Percentiles rank a stretch among this genome's conserved stretches.
These are phyloP conservation scores for Phataginus tetradactyla DNA, from an alignment of 2,797 vertebrate species.

Conservation along the genomic window DNA sequence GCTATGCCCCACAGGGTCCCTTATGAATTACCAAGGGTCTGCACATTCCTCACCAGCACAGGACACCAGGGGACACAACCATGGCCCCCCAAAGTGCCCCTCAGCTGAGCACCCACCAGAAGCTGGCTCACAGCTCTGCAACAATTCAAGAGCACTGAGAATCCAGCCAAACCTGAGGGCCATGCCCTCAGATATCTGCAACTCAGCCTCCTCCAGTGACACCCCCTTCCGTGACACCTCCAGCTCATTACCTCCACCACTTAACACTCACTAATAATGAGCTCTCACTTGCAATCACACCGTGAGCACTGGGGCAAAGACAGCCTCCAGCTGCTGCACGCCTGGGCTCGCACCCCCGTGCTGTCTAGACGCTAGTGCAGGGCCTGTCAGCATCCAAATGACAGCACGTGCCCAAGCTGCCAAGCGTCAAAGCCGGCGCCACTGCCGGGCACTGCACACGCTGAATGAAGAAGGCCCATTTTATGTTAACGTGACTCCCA, in stretches of 20 bases:
- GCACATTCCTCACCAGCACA: background rate
- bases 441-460: fast-evolving
- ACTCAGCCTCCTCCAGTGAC: background rate
- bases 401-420: background rate
- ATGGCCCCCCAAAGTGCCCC: background rate
- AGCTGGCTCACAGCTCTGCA: background rate
- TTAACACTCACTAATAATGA: background rate
- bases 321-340: background rate
- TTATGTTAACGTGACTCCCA: background rate
- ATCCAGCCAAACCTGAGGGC: background rate
- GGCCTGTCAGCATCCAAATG: background rate
- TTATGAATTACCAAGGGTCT: background rate
- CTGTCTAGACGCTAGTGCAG: background rate
- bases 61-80: background rate
- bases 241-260: constrained; percentile 16
- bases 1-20: background rate
- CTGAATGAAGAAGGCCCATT: background rate
- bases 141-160: background rate
- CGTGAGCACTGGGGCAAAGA: fast-evolving
- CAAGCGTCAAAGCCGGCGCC: background rate
- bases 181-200: background rate
- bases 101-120: background rate
- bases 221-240: background rate
- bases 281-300: constrained; percentile 14
- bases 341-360: too few relatives aligned